Evolutionary conservation across 2,113 vertebrate species (phyloP), one percentile per base, ranked within the genome.

Genomic region (Oryzias curvinotus): DNA sequence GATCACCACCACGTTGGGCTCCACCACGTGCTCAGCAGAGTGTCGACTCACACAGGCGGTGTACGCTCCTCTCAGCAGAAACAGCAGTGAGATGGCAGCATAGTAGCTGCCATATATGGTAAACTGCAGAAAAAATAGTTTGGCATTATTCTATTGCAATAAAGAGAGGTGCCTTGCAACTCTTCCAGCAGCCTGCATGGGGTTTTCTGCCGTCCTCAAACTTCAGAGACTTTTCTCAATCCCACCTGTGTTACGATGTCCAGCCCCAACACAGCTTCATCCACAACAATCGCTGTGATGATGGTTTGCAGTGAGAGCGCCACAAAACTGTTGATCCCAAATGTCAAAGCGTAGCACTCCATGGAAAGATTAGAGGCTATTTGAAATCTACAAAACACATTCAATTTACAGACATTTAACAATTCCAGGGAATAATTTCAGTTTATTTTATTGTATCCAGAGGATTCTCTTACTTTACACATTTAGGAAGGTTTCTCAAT

Each of bases 291-390:
- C 10, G 63, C 46, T 1, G 90, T 92, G 13, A 92, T 41, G 14
- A 92, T 55, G 14, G 90, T 91, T 81, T 93, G 91, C 41, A 92
- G 71, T 3, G 26, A 52, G 14, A 91, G 77, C 7, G 90, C 90
- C 4, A 78, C 64, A 55, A 91, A 92, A 4, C 86, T 90, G 84
- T 92, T 92, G 67, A 91, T 77, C 41, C 90, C 90, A 42, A 93
- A 93, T 0, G 85, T 89, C 59, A 93, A 67, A 52, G 90, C 90
- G 3, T 91, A 91, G 57, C 91, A 90, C 65, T 90, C 86, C 83
- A 90, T 86, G 15, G 89, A 89, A 50, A 91, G 85, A 49, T 89
- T 90, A 16, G 78, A 62, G 0, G 91, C 91, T 1, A 92, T 92
- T 85, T 91, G 89, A 79, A 92, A 92, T 13, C 91, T 92, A 52